These are phyloP conservation scores for Micrastur ruficollis DNA, from an alignment of 2,797 vertebrate genomes.

Conservation along the genomic window DNA sequence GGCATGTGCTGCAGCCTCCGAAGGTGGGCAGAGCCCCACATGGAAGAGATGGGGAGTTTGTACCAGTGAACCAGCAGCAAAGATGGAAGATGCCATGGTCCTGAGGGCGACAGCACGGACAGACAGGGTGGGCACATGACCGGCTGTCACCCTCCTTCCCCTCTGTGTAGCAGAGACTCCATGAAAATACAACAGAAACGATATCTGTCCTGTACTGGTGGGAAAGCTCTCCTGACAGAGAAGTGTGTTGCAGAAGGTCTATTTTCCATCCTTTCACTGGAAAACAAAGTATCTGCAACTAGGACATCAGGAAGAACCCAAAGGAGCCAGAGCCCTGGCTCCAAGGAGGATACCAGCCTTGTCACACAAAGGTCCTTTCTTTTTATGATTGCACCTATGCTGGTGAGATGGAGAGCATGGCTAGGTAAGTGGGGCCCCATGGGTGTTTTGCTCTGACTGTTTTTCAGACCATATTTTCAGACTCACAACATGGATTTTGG, in stretches of 20 bases:
- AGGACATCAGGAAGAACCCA: neutral
- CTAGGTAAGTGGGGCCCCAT: neutral
- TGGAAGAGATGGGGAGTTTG: neutral
- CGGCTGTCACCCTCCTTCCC: neutral
- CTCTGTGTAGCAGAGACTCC: neutral
- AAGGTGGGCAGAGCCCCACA: neutral
- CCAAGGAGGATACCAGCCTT: neutral
- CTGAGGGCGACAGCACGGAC: neutral
- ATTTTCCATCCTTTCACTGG: neutral
- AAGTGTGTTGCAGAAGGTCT: neutral
- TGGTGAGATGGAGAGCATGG: neutral
- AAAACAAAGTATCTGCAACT: neutral
- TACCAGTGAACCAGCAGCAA: accelerated
- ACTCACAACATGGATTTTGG: neutral
- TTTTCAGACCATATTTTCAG: neutral
- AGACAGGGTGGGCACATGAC: neutral
- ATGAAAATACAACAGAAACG: neutral
- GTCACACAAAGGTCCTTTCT: neutral
- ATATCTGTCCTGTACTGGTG: neutral
- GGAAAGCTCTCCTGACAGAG: neutral
- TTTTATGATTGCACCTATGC: neutral
- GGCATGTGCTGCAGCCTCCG: neutral
- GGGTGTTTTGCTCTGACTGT: neutral
- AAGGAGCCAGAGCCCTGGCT: neutral
- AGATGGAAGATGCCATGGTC: neutral